phyloP scores from a whole-genome alignment of 2,888 invertebrate genomes.

The Mythimna albipuncta region DNA sequence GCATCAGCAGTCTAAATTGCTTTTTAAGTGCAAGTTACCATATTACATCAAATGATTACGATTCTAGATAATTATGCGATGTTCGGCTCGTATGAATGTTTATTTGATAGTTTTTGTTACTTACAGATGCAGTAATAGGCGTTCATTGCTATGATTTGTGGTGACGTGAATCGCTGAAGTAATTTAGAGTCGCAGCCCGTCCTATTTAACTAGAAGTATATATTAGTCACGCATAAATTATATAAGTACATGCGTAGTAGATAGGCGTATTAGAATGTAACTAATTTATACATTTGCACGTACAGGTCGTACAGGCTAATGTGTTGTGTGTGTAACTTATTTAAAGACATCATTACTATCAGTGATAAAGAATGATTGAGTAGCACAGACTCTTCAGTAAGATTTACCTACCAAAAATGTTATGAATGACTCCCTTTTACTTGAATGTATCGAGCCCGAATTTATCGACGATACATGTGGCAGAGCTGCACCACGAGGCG shows the following conservation, averaged over 20 bases:
- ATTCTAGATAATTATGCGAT: constrained; percentile 25
- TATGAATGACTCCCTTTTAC: constrained; percentile 42
- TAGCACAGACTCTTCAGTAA: constrained; percentile 10
- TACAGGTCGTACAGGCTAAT: background rate
- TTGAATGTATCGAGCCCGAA: constrained; percentile 45
- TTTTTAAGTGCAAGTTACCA: constrained; percentile 37
- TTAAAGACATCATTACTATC: constrained; percentile 14
- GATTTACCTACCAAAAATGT: constrained; percentile 20
- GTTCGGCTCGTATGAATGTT: constrained; percentile 32
- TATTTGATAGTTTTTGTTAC: constrained; percentile 38
- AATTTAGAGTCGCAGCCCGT: constrained; percentile 41
- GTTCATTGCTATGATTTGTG: constrained; percentile 58
- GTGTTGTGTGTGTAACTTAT: background rate
- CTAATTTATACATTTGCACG: background rate
- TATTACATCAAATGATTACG: constrained; percentile 23
- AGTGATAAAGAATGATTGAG: constrained; percentile 18
- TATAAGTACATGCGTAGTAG: background rate
- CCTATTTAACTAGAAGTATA: constrained; percentile 24
- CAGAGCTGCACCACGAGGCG: constrained; percentile 64
- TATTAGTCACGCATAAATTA: constrained; percentile 34
- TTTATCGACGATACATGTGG: constrained; percentile 51
- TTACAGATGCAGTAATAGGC: constrained; percentile 36
- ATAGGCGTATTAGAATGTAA: background rate
- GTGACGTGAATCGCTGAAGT: constrained; percentile 46
- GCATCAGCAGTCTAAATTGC: constrained; percentile 23